Evolutionary conservation across 2,113 vertebrate genomes (phyloP), one percentile per base, ranked within the genome.

Genomic region (Macaca nemestrina): DNA sequence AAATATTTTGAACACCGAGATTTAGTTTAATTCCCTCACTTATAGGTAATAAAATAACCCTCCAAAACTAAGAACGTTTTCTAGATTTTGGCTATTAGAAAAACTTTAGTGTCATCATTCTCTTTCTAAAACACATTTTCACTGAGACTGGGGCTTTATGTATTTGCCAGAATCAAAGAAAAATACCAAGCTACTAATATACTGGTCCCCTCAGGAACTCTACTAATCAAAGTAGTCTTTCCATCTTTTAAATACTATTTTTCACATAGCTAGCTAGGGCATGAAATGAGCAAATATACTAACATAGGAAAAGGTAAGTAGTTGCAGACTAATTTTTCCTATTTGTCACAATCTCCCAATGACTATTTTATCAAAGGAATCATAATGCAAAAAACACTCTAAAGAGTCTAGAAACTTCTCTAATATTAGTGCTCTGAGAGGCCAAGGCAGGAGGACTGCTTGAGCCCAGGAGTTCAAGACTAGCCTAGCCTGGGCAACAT

Each of bases 141-240:
- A 92, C 25, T 96, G 72, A 94, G 12, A 92, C 6, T 90, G n/a
- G 90, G 23, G 17, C 27, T 45, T 95, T 93, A 73, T 18, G 38
- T 45, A 86, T 93, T 95, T 75, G 35, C 23, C 27, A 95, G 23
- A 95, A 88, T 91, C 78, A 91, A 96, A 91, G 81, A 93, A 95
- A 90, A 83, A 75, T 52, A 79, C 35, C 22, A 95, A 94, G 20
- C 55, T 40, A 68, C 35, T 82, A 96, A 91, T 52, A 93, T 2
- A 64, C 38, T 88, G n/a, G 45, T 67, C 6, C 10, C 55, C 70
- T 90, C 9, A 52, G 32, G 35, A 90, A 92, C 27, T 90, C 55
- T 70, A 86, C 8, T 79, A 59, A 67, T 75, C 32, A 88, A 90
- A 70, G 18, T 30, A 85, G 86, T 5, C 48, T 93, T 88, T 61